Percentiles rank a stretch among this genome's conserved stretches.
Evolutionary conservation across 1,140 invertebrate species (phyloP).

Genomic region (Chlorops oryzae): DNA sequence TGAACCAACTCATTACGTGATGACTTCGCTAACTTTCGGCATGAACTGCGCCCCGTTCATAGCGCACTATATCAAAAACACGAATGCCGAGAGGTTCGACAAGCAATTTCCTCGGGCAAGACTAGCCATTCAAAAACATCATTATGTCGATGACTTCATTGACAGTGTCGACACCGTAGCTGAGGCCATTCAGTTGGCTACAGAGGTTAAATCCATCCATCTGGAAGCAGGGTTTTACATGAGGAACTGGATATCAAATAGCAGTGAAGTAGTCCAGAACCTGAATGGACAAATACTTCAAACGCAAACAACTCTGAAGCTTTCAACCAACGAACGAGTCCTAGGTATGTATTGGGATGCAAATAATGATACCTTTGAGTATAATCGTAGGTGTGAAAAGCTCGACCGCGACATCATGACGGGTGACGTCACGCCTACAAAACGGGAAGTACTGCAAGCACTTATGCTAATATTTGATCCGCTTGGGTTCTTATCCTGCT

Average conservation of each 20-base stretch:
- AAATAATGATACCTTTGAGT: background rate
- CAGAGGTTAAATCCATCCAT: constrained; percentile 21
- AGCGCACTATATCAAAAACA: constrained; percentile 21
- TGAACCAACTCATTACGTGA: too few relatives aligned
- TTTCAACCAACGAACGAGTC: background rate
- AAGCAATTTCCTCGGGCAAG: constrained; percentile 20
- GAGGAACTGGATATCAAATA: constrained; percentile 11
- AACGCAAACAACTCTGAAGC: background rate
- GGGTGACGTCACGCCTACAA: constrained; percentile 21
- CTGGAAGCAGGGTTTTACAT: constrained; percentile 15
- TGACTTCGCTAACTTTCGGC: too few relatives aligned
- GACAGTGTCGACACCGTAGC: constrained; percentile 17
- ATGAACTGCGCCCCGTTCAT: too few relatives aligned
- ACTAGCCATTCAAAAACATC: constrained; percentile 24
- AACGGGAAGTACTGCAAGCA: constrained; percentile 23
- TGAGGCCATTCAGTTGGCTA: constrained; percentile 15
- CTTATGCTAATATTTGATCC: constrained; percentile 41
- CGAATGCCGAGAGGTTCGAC: constrained; percentile 14
- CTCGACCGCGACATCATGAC: background rate
- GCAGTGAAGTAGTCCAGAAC: background rate
- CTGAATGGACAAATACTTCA: background rate
- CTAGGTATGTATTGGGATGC: background rate
- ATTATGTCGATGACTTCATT: constrained; percentile 45
- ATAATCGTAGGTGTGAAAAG: background rate
- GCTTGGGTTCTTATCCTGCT: constrained; percentile 37